Base-by-base conservation (phyloP, 2,113 vertebrate genomes). In the Eclectus roratus region DNA sequence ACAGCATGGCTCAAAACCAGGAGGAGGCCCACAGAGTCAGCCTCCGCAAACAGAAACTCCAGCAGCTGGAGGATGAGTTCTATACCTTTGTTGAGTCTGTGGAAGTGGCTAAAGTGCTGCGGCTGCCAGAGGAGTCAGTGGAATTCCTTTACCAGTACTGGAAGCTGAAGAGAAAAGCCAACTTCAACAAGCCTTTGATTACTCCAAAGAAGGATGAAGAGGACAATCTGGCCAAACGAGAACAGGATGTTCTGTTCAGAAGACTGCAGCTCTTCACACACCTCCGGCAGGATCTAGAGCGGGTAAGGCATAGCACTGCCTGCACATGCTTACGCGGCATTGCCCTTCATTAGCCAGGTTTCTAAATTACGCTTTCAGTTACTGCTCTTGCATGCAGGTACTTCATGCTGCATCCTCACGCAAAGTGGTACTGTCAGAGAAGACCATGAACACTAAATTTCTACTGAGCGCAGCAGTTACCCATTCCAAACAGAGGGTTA, bases 131-230 rank as follows among this genome's bases (percentile, higher is more conserved):
- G 56, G 99, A 99, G 76, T 94, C 93, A 0, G 99, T 99, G 96
- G 99, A 98, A 96, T 99, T 99, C 95, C 95, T 99, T 61, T 99
- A 98, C 93, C 99, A 99, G 97, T 99, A 99, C 98, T 99, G 99
- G 99, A 99, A 99, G 89, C 95, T 99, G 82, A 99, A 99, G 96
- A 98, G 99, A 91, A 99, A 99, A 97, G 98, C 98, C 86, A 99
- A 99, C 96, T 99, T 99, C 97, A 99, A 99, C 97, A 99, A 98
- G 97, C 99, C 99, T 50, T 98, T 99, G 60, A 98, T 99, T 93
- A 99, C 99, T 39, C 99, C 99, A 94, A 99, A 99, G 97, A 99
- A 98, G 96, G 99, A 99, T 9, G 99, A 99, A 94, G 99, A 99
- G 97, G 99, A 99, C 96, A 99, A 99, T 97, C 98, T 99, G 96